Conservation (phyloP, 2,113 vertebrate species). For the Macaca nemestrina region DNA sequence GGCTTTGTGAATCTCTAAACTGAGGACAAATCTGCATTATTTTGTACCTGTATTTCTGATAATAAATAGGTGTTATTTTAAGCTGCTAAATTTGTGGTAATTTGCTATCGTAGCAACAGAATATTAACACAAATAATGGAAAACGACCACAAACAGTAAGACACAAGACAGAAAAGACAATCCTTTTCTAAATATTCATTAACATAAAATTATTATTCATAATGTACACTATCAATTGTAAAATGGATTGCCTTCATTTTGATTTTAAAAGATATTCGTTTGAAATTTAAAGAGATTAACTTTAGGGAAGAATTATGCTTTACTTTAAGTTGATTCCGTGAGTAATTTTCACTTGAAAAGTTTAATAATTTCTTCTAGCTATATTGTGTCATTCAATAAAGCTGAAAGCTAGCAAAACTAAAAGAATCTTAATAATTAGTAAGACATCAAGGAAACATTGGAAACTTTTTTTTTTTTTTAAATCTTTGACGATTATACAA, state of each 20-base stretch:
- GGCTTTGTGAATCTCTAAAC: background rate
- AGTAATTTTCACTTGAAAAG: constrained; percentile 18
- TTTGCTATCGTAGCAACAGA: background rate
- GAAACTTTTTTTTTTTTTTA: background rate
- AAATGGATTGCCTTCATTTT: background rate
- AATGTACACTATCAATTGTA: background rate
- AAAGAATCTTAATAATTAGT: background rate
- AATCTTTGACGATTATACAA: background rate
- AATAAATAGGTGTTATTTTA: background rate
- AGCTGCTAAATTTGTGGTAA: background rate
- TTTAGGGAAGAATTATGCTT: background rate
- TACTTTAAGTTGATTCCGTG: background rate
- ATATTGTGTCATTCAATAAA: background rate
- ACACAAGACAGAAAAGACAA: background rate
- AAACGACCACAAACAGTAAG: background rate
- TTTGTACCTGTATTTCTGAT: background rate
- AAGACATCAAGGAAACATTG: background rate
- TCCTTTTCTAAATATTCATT: background rate
- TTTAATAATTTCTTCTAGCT: background rate
- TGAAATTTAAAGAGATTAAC: background rate
- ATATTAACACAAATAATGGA: background rate
- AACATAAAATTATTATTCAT: background rate
- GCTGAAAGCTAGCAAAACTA: background rate
- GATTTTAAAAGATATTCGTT: background rate
- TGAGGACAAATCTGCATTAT: background rate